Percentiles rank a stretch among this genome's conserved stretches.
Evolutionary conservation across 2,888 invertebrate genomes (phyloP).

Genomic region (Latheticus oryzae): DNA sequence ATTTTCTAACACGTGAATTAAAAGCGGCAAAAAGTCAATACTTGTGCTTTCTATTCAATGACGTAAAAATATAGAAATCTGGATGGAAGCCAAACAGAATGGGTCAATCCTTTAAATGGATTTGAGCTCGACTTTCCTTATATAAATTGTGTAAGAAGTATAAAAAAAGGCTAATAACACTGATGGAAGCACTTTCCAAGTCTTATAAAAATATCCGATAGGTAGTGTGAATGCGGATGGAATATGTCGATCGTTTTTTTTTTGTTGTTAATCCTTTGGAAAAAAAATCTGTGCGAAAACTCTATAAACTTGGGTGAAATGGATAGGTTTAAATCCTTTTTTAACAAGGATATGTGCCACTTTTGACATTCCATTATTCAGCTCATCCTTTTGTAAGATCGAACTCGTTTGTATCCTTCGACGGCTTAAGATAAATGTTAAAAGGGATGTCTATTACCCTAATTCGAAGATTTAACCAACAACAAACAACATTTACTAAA

Average conservation of each 20-base stretch:
- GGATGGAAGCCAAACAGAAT: constrained; percentile 41
- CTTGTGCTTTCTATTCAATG: constrained; percentile 19
- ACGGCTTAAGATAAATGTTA: constrained; percentile 9
- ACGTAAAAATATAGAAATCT: constrained; percentile 31
- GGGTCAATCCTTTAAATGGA: constrained; percentile 42
- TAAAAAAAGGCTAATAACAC: constrained; percentile 33
- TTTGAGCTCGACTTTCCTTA: constrained; percentile 29
- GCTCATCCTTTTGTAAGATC: constrained; percentile 28
- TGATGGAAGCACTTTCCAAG: constrained; percentile 31
- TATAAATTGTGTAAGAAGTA: constrained; percentile 32
- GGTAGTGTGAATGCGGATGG: constrained; percentile 16
- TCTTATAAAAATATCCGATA: constrained; percentile 18
- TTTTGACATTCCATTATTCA: constrained; percentile 33
- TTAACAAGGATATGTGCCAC: constrained; percentile 26
- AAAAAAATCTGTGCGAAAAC: constrained; percentile 6
- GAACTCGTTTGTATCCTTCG: constrained; percentile 26
- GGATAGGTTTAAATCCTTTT: constrained; percentile 26
- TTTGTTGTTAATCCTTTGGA: neutral
- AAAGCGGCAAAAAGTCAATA: constrained; percentile 33
- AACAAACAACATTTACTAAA: too few species aligned
- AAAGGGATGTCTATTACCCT: too few species aligned
- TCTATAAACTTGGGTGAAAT: constrained; percentile 6
- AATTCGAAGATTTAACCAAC: too few species aligned
- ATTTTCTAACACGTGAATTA: constrained; percentile 25
- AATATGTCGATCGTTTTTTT: constrained; percentile 6